phyloP scores from a whole-genome alignment of 2,113 vertebrate genomes.

The Leptobrachium ailaonicum region DNA sequence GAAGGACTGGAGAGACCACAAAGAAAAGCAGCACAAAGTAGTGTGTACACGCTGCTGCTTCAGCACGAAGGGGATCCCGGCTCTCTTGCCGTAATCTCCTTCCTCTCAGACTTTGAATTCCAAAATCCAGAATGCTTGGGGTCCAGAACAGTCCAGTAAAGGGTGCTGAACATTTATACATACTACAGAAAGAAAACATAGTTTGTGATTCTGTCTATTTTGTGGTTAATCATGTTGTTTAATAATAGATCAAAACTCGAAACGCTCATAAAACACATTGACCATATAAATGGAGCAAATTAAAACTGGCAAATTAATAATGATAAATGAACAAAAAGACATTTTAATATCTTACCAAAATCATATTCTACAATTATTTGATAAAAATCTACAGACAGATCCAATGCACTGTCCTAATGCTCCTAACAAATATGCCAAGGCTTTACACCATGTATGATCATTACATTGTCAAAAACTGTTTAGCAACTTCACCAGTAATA shows the following conservation, averaged over 20 bases:
- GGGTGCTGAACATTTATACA: background rate
- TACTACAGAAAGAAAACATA: constrained; percentile 9
- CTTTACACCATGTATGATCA: constrained; percentile 17
- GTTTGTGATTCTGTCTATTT: constrained; percentile 6
- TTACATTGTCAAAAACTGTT: constrained; percentile 7
- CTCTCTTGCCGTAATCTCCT: no score
- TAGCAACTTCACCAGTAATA: background rate
- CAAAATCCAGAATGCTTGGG: no score
- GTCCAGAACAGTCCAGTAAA: background rate
- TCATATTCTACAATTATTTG: constrained; percentile 43
- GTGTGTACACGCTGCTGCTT: no score
- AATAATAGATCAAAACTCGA: constrained; percentile 11
- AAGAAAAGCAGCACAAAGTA: no score
- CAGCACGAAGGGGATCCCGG: no score
- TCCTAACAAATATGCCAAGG: constrained; percentile 19
- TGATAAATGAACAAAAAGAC: constrained; percentile 31
- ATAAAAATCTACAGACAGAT: constrained; percentile 40
- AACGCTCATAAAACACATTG: constrained; percentile 5
- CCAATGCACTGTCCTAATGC: constrained; percentile 19
- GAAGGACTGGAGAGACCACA: no score
- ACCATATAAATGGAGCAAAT: constrained; percentile 18
- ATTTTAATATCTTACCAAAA: constrained; percentile 8
- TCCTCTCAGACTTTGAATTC: no score
- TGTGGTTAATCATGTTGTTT: constrained; percentile 23
- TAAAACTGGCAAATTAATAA: constrained; percentile 26